Evolutionary conservation across 2,113 vertebrate genomes (phyloP).

Genomic region (Anhinga anhinga): DNA sequence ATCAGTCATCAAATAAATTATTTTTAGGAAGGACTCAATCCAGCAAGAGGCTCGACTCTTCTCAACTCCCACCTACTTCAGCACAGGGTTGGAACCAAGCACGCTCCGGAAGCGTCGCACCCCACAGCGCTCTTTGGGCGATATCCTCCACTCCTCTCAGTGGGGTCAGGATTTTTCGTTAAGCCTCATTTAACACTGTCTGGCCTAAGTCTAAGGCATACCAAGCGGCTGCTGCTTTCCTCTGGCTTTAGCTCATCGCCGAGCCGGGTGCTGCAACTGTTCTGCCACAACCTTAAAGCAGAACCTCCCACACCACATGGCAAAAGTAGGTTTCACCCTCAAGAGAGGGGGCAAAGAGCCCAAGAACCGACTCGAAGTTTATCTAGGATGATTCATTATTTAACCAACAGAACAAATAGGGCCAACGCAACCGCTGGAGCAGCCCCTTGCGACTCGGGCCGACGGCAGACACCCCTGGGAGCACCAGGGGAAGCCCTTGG

Average conservation of each 20-base stretch:
- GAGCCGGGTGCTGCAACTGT: background rate
- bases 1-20: background rate
- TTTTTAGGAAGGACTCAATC: background rate
- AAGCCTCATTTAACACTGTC: background rate
- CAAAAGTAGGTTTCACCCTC: background rate
- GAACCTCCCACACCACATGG: background rate
- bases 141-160: accelerated
- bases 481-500: too few species aligned
- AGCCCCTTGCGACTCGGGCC: background rate
- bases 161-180: background rate
- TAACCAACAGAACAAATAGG: background rate
- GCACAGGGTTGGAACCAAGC: background rate
- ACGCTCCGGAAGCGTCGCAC: accelerated
- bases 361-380: accelerated
- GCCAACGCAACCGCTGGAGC: background rate
- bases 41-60: background rate
- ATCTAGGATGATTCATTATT: background rate
- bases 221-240: background rate
- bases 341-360: background rate
- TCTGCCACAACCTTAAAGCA: background rate
- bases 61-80: background rate
- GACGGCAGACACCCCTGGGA: background rate
- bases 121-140: accelerated
- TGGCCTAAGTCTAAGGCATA: background rate
- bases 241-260: background rate